Conservation (phyloP, 1,140 invertebrate genomes). For the Brachionus angularis region DNA sequence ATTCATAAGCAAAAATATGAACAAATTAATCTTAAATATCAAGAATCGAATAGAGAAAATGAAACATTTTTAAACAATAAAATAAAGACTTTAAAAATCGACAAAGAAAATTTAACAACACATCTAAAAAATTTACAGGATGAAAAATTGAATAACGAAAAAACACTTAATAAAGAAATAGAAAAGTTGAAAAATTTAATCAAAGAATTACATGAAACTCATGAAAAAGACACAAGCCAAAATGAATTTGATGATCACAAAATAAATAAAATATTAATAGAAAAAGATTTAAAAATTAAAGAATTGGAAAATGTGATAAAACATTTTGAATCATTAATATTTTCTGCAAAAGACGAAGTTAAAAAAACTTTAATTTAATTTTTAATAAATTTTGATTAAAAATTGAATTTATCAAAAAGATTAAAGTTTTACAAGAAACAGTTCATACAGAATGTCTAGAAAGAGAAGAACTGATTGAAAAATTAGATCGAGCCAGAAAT, state of each 20-base stretch:
- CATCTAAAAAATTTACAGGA: conserved; percentile 22
- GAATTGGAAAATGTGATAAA: no score
- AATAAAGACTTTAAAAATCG: background rate
- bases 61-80: background rate
- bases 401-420: conserved; percentile 31
- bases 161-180: conserved; percentile 21
- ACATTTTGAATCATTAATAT: no score
- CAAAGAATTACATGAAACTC: conserved; percentile 43
- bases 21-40: conserved; percentile 9
- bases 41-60: conserved; percentile 15
- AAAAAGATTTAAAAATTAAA: no score
- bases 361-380: background rate
- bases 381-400: background rate
- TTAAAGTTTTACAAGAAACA: conserved; percentile 52
- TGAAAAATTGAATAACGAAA: conserved; percentile 41
- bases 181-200: conserved; percentile 15
- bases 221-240: no score
- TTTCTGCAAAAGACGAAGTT: no score
- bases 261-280: no score
- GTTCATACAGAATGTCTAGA: conserved; percentile 56
- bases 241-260: background rate
- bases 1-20: conserved; percentile 43
- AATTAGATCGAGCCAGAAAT: conserved; percentile 50
- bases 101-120: conserved; percentile 19
- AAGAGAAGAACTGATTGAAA: conserved; percentile 54